A percentile compares a stretch with the other conserved stretches of the same genome.
These are phyloP conservation scores for Timandra comae DNA, from an alignment of 2,888 invertebrate species.

Conservation along the genomic window DNA sequence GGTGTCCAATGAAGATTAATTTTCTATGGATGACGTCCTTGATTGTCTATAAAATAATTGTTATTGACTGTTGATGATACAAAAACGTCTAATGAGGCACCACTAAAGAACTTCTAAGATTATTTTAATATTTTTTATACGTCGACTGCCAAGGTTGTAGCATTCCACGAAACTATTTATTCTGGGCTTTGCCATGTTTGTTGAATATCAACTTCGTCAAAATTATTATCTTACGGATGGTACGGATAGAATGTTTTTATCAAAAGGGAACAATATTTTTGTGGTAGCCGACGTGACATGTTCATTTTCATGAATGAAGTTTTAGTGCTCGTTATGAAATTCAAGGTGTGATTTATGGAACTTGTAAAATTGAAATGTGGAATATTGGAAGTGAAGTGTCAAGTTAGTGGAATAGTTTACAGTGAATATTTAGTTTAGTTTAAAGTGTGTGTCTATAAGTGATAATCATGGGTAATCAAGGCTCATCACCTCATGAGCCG, in stretches of 20 bases:
- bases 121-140: conserved; percentile 36
- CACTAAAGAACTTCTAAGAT: conserved; percentile 23
- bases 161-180: conserved; percentile 58
- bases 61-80: conserved; percentile 13
- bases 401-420: conserved; percentile 2
- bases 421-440: too few species aligned
- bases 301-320: conserved; percentile 40
- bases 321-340: conserved; percentile 35
- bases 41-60: conserved; percentile 5
- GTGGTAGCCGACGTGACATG: conserved; percentile 44
- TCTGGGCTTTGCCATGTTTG: conserved; percentile 64
- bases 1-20: conserved; percentile 7
- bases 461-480: conserved; percentile 85
- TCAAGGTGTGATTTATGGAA: conserved; percentile 18
- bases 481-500: conserved; percentile 88
- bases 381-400: conserved; percentile 2
- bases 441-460: conserved; percentile 24
- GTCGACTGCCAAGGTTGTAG: conserved; percentile 55
- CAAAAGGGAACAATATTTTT: conserved; percentile 51
- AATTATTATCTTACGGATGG: conserved; percentile 64
- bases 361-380: conserved; percentile 10
- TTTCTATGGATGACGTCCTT: conserved; percentile 10
- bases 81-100: conserved; percentile 31
- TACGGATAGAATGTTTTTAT: conserved; percentile 52
- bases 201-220: conserved; percentile 58